These are phyloP conservation scores for Hyles lineata DNA, from an alignment of 2,888 invertebrate genomes.

Conservation along the genomic window DNA sequence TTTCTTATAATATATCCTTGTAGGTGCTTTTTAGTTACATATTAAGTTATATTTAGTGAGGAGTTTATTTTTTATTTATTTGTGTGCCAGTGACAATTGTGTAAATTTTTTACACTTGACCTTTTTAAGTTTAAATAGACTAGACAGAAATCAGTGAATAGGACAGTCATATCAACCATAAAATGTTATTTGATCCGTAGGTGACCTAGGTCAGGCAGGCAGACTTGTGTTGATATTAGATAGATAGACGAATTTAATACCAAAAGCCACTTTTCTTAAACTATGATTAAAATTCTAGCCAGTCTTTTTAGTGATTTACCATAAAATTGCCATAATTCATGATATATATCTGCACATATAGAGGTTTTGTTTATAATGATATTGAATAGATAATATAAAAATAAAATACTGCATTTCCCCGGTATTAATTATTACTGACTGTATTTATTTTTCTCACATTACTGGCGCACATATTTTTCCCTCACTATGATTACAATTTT, in stretches of 20 bases:
- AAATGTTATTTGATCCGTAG: too few relatives aligned
- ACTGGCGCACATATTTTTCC: constrained; percentile 6
- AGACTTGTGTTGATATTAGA: too few relatives aligned
- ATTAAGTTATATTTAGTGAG: constrained; percentile 14
- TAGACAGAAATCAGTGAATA: too few relatives aligned
- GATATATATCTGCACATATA: too few relatives aligned
- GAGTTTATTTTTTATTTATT: constrained; percentile 5
- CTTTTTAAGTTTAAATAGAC: not conserved
- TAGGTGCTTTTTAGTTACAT: constrained; percentile 20
- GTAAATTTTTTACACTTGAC: not conserved
- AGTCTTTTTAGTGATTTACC: too few relatives aligned
- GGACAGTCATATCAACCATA: too few relatives aligned
- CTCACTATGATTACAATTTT: constrained; percentile 15
- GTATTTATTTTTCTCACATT: not conserved
- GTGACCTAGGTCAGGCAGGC: too few relatives aligned
- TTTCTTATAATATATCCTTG: constrained; percentile 11
- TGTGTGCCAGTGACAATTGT: not conserved
- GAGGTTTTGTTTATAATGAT: not conserved
- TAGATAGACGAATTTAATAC: too few relatives aligned
- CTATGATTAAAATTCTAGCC: too few relatives aligned
- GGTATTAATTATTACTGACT: not conserved
- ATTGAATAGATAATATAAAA: not conserved
- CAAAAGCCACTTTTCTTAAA: too few relatives aligned
- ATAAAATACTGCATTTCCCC: not conserved
- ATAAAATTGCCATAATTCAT: too few relatives aligned